Conservation (phyloP, 2,113 vertebrate species). For the Elephantulus edwardii region DNA sequence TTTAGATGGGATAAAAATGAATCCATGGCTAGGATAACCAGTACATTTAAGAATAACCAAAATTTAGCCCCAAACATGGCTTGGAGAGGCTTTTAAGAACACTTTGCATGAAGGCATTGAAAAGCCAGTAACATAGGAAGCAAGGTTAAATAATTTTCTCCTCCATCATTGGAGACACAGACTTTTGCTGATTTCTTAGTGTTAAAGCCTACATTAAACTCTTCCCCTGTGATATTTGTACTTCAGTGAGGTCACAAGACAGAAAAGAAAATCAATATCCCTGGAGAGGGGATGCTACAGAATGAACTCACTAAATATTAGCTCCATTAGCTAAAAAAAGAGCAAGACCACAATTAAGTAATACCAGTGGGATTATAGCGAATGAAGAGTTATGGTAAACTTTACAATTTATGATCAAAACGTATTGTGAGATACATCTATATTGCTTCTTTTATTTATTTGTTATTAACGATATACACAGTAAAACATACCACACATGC, state of each 20-base stretch:
- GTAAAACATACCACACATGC: background rate
- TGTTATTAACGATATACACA: background rate
- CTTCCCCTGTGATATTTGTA: constrained; percentile 37
- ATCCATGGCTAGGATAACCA: background rate
- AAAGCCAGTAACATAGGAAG: constrained; percentile 54
- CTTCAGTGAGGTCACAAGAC: constrained; percentile 46
- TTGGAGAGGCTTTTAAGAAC: constrained; percentile 36
- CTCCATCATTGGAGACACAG: constrained; percentile 23
- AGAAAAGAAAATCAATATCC: constrained; percentile 53
- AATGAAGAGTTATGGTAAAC: background rate
- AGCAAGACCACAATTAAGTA: constrained; percentile 14
- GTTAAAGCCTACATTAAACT: constrained; percentile 57
- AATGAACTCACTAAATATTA: constrained; percentile 36
- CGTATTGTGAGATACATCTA: background rate
- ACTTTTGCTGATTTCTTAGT: constrained; percentile 57
- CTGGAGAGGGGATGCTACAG: background rate
- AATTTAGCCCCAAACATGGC: background rate
- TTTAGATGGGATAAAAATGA: constrained; percentile 14
- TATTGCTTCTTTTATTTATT: background rate
- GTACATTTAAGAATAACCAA: constrained; percentile 7
- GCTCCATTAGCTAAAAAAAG: background rate
- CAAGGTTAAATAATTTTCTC: constrained; percentile 63
- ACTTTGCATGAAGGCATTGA: constrained; percentile 31
- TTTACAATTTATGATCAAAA: background rate
- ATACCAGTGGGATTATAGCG: background rate